Percentiles rank a stretch among this genome's conserved stretches.
phyloP scores from a whole-genome alignment of 2,113 vertebrate genomes.

The Noctilio leporinus region DNA sequence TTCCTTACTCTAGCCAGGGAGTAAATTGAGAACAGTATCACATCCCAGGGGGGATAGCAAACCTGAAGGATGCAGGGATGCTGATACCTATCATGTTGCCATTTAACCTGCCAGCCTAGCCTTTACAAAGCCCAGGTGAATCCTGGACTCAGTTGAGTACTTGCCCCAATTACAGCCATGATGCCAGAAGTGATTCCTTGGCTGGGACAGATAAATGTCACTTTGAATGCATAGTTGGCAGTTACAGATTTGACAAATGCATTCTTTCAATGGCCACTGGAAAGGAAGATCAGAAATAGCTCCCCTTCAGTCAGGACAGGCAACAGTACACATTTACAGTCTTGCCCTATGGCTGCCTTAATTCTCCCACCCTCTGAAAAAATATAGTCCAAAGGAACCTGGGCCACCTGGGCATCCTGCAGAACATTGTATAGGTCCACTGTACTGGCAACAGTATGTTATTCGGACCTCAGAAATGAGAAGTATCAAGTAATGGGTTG shows the following conservation, averaged over 20 bases:
- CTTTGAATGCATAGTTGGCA: not conserved
- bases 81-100: not conserved
- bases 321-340: not conserved
- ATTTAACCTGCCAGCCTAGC: not conserved
- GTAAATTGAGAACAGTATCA: not conserved
- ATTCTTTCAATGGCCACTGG: not conserved
- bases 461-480: not conserved
- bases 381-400: not conserved
- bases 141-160: not conserved
- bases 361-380: not conserved
- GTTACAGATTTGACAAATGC: not conserved
- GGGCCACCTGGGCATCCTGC: not conserved
- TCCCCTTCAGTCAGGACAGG: not conserved
- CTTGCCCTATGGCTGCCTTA: not conserved
- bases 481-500: not conserved
- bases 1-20: not conserved
- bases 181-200: not conserved
- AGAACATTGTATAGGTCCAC: not conserved
- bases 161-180: not conserved
- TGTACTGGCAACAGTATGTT: not conserved
- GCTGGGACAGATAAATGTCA: not conserved
- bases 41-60: not conserved
- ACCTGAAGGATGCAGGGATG: not conserved
- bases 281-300: not conserved
- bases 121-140: not conserved